Evolutionary conservation across 1,140 invertebrate species (phyloP).

Genomic region (Armadillidium nasatum): DNA sequence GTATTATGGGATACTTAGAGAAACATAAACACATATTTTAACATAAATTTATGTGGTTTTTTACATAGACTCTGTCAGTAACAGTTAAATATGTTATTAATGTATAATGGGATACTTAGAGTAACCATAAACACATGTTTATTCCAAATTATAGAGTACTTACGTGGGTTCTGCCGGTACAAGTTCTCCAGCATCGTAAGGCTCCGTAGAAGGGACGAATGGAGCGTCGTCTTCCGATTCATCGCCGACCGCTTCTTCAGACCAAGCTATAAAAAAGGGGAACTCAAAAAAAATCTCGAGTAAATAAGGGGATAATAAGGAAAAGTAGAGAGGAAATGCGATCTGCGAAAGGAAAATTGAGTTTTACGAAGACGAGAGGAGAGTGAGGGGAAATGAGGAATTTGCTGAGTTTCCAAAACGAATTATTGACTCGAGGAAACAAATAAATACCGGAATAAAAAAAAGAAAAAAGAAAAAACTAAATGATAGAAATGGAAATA

Average conservation of each 20-base stretch:
- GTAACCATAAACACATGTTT: no score
- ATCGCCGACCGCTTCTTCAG: neutral
- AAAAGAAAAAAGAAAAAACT: no score
- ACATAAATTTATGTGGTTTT: no score
- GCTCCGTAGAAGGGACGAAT: conserved; percentile 3
- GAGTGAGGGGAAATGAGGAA: neutral
- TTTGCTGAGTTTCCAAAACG: no score
- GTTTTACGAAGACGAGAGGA: neutral
- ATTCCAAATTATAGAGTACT: neutral
- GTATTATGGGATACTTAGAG: no score
- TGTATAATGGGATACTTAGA: no score
- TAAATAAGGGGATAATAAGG: neutral
- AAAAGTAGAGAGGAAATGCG: neutral
- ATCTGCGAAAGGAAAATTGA: neutral
- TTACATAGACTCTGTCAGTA: no score
- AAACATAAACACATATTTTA: no score
- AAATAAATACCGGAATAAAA: no score
- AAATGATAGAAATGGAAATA: no score
- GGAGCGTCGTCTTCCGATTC: conserved; percentile 10
- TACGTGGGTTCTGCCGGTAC: conserved; percentile 29
- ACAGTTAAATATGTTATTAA: no score
- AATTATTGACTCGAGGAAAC: no score
- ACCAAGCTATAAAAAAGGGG: neutral
- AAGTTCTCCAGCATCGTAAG: conserved; percentile 16
- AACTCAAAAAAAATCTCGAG: neutral